phyloP scores from a whole-genome alignment of 2,797 vertebrate species.

The Harpagifer antarcticus region DNA sequence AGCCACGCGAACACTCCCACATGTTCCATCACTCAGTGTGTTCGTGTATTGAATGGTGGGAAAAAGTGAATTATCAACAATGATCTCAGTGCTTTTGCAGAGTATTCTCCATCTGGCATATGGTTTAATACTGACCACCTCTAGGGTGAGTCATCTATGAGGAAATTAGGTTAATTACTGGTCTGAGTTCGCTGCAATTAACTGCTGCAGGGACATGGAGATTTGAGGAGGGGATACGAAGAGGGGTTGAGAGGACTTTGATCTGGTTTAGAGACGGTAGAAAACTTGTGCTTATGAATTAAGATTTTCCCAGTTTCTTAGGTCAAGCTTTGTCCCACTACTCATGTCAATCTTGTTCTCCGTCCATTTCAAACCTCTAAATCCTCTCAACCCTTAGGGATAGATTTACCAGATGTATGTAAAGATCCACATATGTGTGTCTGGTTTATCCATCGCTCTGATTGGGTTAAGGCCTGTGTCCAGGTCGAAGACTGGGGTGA shows the following conservation, averaged over 20 bases:
- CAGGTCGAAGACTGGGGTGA: conserved; percentile 41
- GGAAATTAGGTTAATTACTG: conserved; percentile 78
- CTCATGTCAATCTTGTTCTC: conserved; percentile 42
- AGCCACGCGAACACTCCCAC: conserved; percentile 52
- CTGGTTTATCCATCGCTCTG: conserved; percentile 79
- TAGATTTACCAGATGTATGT: conserved; percentile 71
- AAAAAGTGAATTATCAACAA: conserved; percentile 82
- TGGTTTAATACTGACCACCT: conserved; percentile 66
- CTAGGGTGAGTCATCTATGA: conserved; percentile 71
- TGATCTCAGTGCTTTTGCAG: conserved; percentile 76
- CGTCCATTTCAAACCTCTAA: conserved; percentile 40
- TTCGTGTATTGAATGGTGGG: conserved; percentile 69
- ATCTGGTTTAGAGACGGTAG: conserved; percentile 15
- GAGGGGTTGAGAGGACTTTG: conserved; percentile 5
- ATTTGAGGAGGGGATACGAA: conserved; percentile 17
- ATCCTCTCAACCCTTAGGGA: conserved; percentile 43
- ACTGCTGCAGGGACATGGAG: conserved; percentile 35
- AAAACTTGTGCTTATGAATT: conserved; percentile 16
- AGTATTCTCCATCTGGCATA: conserved; percentile 75
- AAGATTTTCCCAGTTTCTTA: conserved; percentile 25
- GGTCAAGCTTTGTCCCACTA: conserved; percentile 20
- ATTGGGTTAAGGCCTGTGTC: conserved; percentile 63
- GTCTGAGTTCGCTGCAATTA: conserved; percentile 53
- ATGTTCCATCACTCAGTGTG: conserved; percentile 57
- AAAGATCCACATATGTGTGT: conserved; percentile 75